Evolutionary conservation across 1,140 invertebrate species (phyloP), one percentile per base, ranked within the genome.

Genomic region (Atta texana): DNA sequence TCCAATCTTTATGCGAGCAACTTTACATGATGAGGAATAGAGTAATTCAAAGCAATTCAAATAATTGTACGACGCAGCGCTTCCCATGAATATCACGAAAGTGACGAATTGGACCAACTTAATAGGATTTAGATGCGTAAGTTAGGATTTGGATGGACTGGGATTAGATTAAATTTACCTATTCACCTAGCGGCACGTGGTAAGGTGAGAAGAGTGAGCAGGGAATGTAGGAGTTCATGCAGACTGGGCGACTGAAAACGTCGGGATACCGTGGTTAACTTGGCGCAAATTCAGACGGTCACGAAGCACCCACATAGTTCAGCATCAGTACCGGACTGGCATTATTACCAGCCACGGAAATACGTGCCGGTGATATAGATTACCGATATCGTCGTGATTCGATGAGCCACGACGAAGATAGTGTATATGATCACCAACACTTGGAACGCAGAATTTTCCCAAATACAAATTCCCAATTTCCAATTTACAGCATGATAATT

Each of bases 151-250:
- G 89, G 88, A 66, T 75, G 44, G 34, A 39, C 34, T 39, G 34
- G 55, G 86, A 92, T 92, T 88, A 89, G 92, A 92, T 92, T 93
- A 92, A 93, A 93, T 93, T 93, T 90, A 78, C 87, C 88, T 90
- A 90, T 87, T 85, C 86, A 82, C 81, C 74, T 64, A 80, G 69
- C 53, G 72, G 85, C 63, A 81, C 63, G 61, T 75, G 55, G 71
- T 63, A 71, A 78, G 21, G 77, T 8, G 68, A 66, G 61, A 82
- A 78, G 76, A 77, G 55, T 53, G 76, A 57, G 74, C 34, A 51
- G 61, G 55, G 39, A 75, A 55, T 49, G 21, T 72, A 44, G 44
- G 51, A 68, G 39, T 57, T 51, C 49, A 74, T 59, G 61, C 57
- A 69, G 89, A 91, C 85, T 90, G 87, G 84, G 63, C 24, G 63